Base-by-base conservation (phyloP, 1,140 invertebrate genomes). In the Parasteatoda tepidariorum region DNA sequence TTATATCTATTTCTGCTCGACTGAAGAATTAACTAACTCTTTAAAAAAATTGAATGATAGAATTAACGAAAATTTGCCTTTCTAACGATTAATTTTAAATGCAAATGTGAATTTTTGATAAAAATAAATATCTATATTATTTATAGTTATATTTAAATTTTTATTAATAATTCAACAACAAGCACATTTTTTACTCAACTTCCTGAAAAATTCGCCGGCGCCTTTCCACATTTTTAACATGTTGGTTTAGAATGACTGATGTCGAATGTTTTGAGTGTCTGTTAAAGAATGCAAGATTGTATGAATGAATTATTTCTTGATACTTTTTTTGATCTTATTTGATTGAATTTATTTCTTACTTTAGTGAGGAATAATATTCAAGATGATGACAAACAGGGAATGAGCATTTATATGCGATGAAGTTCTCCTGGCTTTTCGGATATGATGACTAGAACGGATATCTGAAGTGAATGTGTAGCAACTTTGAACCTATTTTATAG, bases 281-380 rank as follows among this genome's bases (percentile, higher is more conserved):
- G 13, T 13, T 26, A 33, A 30, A 31, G 48, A n/a, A 24, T 55
- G 54, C 55, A 71, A 48, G 41, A 15, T 57, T 54, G 68, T 55
- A 26, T 71, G 68, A 55, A 57, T 55, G 68, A 22, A n/a, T 30
- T 31, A 31, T 66, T 33, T 66, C 2, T 2, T 24, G 62, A 66
- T 30, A 71, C 68, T 31, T 13, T n/a, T 9, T 73, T 75, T 59
- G 73, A 75, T 75, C 73, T 75, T 75, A 75, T 75, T 75, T 75
- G 73, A 75, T 75, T 75, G 73, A 28, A 75, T 62, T 62, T 38
- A n/a, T 24, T 24, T 62, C 22, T 22, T 11, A 7, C 22, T 0
- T 18, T 15, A n/a, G 24, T 18, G 28, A 4, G 31, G 33, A 15
- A 57, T 30, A 22, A n/a, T 26, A 75, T 75, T 28, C 73, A 62